Base-by-base conservation (phyloP, 2,797 vertebrate species). In the Oreortyx pictus region DNA sequence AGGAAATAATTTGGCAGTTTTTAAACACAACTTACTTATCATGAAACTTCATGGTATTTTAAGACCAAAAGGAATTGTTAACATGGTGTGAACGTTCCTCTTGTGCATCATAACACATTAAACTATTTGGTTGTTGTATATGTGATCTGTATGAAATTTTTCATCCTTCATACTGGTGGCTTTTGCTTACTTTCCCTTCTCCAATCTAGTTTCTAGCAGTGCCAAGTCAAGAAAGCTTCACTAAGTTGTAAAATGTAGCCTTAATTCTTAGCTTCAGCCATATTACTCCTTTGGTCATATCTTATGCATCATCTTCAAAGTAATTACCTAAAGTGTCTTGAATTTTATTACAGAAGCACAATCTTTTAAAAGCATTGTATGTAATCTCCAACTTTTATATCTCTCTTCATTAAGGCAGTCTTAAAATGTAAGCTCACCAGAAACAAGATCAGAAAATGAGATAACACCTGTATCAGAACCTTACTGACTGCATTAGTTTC, bases 341-440 rank as follows among this genome's bases (percentile, higher is more conserved):
- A 95, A 93, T 95, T 95, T 94, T 93, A 95, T 96, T 95, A 84
- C 76, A 86, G 66, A 64, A 86, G 68, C 62, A 83, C 88, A 92
- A 95, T 88, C 81, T 82, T 96, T 93, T 97, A 96, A 96, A 96
- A 96, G 94, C 93, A 89, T 22, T 70, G 67, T 78, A 81, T 92
- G 96, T 93, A 93, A 93, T 95, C 86, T 95, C 46, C 35, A 79
- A 87, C 39, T 95, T 96, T 96, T 87, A 86, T 77, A 91, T 96
- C 94, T 91, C 82, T 94, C 56, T 96, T 93, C 92, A 95, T 96
- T 95, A 95, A 89, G 82, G 10, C 84, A 74, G n/a, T 94, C 93
- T 94, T 90, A 83, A 94, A 95, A 84, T 86, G 81, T 82, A 87
- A 91, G 91, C 65, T 94, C 56, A 85, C 73, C 29, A 82, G 81